phyloP scores from a whole-genome alignment of 1,140 invertebrate genomes.

The Diorhabda elongata region DNA sequence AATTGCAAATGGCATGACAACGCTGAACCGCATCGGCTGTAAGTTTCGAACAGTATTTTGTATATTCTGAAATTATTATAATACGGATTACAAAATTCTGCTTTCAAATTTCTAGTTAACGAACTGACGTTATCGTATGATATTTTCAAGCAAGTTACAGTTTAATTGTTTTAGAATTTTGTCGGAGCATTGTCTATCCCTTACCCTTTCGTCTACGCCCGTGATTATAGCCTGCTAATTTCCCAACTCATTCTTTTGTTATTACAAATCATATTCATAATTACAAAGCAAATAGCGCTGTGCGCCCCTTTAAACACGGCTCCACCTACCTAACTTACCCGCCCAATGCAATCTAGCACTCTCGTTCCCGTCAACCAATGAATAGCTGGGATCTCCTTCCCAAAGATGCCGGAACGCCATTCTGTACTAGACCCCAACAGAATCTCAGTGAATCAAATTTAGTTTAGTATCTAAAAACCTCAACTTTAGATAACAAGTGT shows the following conservation, averaged over 20 bases:
- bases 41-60: too few relatives aligned
- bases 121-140: too few relatives aligned
- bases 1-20: too few relatives aligned
- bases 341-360: constrained; percentile 28
- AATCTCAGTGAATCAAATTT: constrained; percentile 32
- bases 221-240: constrained; percentile 45
- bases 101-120: too few relatives aligned
- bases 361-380: constrained; percentile 24
- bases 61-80: too few relatives aligned
- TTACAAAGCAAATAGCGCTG: constrained; percentile 46
- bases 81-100: too few relatives aligned
- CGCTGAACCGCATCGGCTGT: too few relatives aligned
- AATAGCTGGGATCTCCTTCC: constrained; percentile 18
- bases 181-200: neutral
- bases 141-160: too few relatives aligned
- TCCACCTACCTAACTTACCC: constrained; percentile 22
- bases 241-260: constrained; percentile 46
- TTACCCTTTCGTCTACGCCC: constrained; percentile 38
- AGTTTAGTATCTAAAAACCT: constrained; percentile 39
- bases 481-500: constrained; percentile 20
- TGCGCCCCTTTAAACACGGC: constrained; percentile 31
- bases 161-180: neutral
- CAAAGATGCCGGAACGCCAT: constrained; percentile 34
- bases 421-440: constrained; percentile 31
- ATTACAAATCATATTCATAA: constrained; percentile 50